Conservation (phyloP, 2,113 vertebrate genomes). For the Trematocara macrostoma region DNA sequence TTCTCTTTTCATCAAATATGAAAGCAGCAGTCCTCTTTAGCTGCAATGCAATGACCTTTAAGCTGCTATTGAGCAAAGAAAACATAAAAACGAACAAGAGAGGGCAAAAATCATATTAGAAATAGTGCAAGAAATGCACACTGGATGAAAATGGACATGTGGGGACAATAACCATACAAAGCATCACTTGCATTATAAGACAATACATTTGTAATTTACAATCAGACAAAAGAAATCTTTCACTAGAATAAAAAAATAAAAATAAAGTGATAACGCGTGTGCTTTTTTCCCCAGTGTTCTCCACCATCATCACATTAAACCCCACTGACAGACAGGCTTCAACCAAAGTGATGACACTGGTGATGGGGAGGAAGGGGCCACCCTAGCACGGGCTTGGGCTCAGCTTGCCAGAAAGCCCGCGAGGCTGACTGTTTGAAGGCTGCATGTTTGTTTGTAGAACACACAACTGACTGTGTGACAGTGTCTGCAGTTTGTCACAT, state of each 20-base stretch:
- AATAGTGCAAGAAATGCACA: neutral
- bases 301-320: conserved; percentile 50
- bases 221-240: neutral
- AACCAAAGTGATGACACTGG: conserved; percentile 63
- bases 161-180: neutral
- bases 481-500: conserved; percentile 12
- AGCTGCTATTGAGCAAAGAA: neutral
- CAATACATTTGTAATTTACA: neutral
- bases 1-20: neutral
- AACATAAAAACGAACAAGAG: neutral
- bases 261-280: neutral
- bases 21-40: neutral
- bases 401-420: conserved; percentile 3
- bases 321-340: conserved; percentile 65
- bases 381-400: conserved; percentile 37
- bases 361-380: conserved; percentile 52
- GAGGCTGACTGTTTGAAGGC: neutral
- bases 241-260: neutral
- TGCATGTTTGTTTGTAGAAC: conserved; percentile 25
- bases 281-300: neutral
- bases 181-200: neutral
- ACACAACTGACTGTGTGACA: neutral
- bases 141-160: neutral
- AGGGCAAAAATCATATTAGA: neutral
- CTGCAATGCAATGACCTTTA: neutral